Percentiles rank a stretch among this genome's conserved stretches.
phyloP scores from a whole-genome alignment of 2,888 invertebrate genomes.

The Phymatocera aterrima region DNA sequence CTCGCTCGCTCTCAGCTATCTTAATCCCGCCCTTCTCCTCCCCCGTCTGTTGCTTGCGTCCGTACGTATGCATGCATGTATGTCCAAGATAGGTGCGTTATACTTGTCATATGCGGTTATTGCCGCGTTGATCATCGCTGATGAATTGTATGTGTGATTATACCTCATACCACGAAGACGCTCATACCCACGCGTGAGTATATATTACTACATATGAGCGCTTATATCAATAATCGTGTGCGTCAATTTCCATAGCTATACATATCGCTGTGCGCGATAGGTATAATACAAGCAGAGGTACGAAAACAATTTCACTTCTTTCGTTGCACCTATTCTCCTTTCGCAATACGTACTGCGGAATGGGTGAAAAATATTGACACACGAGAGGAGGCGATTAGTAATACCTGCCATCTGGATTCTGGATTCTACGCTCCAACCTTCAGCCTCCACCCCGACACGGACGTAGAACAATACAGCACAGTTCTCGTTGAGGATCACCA shows the following conservation, averaged over 20 bases:
- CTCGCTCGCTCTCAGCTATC: slow-evolving; percentile 2
- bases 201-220: not conserved
- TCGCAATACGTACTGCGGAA: not conserved
- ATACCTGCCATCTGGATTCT: slow-evolving; percentile 6
- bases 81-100: not conserved
- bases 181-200: not conserved
- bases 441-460: not conserved
- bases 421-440: no score
- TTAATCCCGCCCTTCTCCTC: not conserved
- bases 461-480: not conserved
- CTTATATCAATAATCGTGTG: not conserved
- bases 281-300: not conserved
- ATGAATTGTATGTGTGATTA: not conserved
- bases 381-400: not conserved
- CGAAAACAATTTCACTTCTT: not conserved
- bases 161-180: no score
- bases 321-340: not conserved
- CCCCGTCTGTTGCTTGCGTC: not conserved
- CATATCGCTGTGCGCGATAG: not conserved
- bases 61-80: not conserved
- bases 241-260: not conserved
- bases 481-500: not conserved
- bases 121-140: not conserved
- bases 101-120: not conserved
- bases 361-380: slow-evolving; percentile 3